phyloP scores from a whole-genome alignment of 2,797 vertebrate species.

The Eleutherodactylus coqui region DNA sequence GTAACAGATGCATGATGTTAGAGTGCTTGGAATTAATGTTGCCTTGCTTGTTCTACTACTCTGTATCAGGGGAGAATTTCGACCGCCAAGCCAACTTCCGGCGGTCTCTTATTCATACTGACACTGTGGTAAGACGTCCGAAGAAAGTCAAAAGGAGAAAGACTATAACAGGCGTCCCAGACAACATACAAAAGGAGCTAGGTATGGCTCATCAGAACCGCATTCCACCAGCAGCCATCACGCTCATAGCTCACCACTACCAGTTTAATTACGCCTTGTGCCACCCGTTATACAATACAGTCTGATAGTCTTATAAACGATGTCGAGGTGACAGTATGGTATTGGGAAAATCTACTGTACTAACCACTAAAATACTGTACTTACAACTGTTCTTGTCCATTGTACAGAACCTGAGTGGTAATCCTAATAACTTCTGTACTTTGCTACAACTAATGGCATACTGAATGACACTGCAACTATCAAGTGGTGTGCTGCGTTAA shows the following conservation, averaged over 20 bases:
- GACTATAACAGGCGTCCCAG: constrained; percentile 99
- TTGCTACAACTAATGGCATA: not conserved
- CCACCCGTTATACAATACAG: constrained; percentile 73
- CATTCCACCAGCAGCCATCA: constrained; percentile 70
- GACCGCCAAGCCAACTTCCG: constrained; percentile 98
- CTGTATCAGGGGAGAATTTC: constrained; percentile 97
- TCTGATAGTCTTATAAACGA: constrained; percentile 73
- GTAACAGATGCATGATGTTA: constrained; percentile 84
- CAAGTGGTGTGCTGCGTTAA: constrained; percentile 19
- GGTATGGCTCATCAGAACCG: constrained; percentile 91
- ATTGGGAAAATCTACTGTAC: constrained; percentile 39
- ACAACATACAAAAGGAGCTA: constrained; percentile 97
- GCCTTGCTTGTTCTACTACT: constrained; percentile 85
- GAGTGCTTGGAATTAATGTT: constrained; percentile 91
- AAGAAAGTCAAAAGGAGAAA: constrained; percentile 99
- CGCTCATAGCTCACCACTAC: constrained; percentile 69
- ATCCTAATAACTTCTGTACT: constrained; percentile 8
- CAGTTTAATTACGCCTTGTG: constrained; percentile 69
- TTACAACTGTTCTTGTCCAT: constrained; percentile 25
- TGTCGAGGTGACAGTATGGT: not conserved
- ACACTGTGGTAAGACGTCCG: constrained; percentile 96
- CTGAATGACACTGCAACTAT: constrained; percentile 12
- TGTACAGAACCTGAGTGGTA: constrained; percentile 6
- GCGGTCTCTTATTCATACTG: constrained; percentile 98
- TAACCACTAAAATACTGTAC: constrained; percentile 39